A percentile compares a stretch with the other conserved stretches of the same genome.
Conservation (phyloP, 2,797 vertebrate genomes). For the Echeneis naucrates region DNA sequence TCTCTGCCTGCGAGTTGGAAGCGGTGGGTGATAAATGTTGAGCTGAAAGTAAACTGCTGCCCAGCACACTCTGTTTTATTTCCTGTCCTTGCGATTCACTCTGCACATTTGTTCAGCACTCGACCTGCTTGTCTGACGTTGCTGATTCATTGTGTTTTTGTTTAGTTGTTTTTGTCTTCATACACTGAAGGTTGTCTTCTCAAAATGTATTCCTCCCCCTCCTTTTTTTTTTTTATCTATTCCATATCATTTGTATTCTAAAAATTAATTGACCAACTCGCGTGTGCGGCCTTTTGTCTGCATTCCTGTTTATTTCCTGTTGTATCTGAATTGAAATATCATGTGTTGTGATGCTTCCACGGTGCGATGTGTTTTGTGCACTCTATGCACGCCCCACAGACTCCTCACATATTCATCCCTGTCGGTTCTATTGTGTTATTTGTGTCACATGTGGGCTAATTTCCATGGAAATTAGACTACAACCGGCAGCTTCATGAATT, state of each 20-base stretch:
- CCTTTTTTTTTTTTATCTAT: neutral
- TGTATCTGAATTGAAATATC: constrained; percentile 22
- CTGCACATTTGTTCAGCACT: neutral
- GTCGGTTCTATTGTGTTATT: neutral
- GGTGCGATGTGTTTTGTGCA: neutral
- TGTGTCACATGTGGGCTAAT: constrained; percentile 11
- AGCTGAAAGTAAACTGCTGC: neutral
- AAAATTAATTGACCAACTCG: neutral
- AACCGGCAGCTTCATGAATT: constrained; percentile 1
- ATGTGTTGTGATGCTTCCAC: constrained; percentile 5
- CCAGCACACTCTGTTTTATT: constrained; percentile 12
- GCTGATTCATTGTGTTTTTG: neutral
- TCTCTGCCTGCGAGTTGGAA: neutral
- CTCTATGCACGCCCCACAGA: neutral
- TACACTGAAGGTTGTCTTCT: too few species aligned
- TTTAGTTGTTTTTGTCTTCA: constrained; percentile 14
- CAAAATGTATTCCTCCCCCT: constrained; percentile 7
- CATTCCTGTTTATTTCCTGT: constrained; percentile 4
- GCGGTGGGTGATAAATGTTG: neutral
- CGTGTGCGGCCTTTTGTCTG: too few species aligned
- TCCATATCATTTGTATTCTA: constrained; percentile 9
- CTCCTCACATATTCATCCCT: constrained; percentile 18
- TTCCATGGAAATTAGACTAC: constrained; percentile 31
- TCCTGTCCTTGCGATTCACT: neutral
- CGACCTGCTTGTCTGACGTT: constrained; percentile 5